phyloP scores from a whole-genome alignment of 2,113 vertebrate species.

The Tricholaema leucomelas region DNA sequence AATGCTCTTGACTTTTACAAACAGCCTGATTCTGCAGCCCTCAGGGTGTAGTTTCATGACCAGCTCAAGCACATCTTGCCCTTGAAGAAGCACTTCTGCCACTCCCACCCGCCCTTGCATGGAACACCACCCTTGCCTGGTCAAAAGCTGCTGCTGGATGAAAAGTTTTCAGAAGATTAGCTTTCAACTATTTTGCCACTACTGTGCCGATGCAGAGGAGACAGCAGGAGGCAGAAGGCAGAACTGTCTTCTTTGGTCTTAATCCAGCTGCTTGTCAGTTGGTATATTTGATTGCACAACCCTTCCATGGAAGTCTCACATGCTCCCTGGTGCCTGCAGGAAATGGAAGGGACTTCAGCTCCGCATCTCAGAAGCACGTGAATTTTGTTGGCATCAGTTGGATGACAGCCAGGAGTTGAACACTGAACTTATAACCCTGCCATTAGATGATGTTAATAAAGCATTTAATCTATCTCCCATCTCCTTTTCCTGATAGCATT shows the following conservation, averaged over 20 bases:
- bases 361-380: neutral
- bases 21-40: slow-evolving; percentile 17
- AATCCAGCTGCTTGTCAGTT: rapidly evolving
- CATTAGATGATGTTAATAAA: neutral
- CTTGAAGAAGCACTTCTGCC: neutral
- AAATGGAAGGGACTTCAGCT: neutral
- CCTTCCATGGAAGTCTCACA: neutral
- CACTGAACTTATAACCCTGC: neutral
- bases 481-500: neutral
- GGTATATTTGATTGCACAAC: neutral
- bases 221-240: neutral
- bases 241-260: neutral
- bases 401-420: neutral
- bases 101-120: neutral
- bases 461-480: neutral
- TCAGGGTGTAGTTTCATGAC: slow-evolving; percentile 1
- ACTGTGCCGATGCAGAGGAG: neutral
- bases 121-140: neutral
- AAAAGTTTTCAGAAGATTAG: neutral
- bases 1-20: slow-evolving; percentile 21
- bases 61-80: neutral
- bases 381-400: neutral
- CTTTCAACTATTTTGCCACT: neutral
- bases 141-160: neutral
- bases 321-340: neutral